phyloP scores from a whole-genome alignment of 2,888 invertebrate species.

The Epistrophe grossulariae region DNA sequence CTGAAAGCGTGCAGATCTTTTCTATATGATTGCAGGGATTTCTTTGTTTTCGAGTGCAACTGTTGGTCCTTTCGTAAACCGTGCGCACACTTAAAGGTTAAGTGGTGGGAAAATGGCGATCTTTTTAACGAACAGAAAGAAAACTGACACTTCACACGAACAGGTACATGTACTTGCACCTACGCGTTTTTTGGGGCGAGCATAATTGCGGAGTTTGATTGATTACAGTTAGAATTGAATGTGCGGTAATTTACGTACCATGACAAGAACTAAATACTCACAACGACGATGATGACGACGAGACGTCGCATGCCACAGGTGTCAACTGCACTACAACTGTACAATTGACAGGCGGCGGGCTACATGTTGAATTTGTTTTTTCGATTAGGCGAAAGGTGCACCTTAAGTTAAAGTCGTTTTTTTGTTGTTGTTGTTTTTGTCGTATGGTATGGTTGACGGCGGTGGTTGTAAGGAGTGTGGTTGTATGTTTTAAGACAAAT shows the following conservation, averaged over 20 bases:
- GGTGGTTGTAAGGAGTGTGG: constrained; percentile 5
- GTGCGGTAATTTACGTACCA: constrained; percentile 48
- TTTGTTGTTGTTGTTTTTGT: not conserved
- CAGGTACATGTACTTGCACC: constrained; percentile 61
- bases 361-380: constrained; percentile 43
- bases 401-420: constrained; percentile 48
- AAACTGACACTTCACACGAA: constrained; percentile 46
- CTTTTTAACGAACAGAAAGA: constrained; percentile 24
- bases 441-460: not conserved
- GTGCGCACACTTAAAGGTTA: constrained; percentile 62
- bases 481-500: not conserved
- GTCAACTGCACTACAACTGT: constrained; percentile 48
- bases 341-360: constrained; percentile 40
- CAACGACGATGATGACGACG: not conserved
- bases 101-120: constrained; percentile 63
- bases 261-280: constrained; percentile 32
- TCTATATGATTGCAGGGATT: constrained; percentile 60
- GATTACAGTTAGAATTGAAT: constrained; percentile 53
- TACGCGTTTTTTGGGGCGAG: constrained; percentile 44
- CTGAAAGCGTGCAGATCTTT: constrained; percentile 55
- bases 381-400: constrained; percentile 45
- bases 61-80: constrained; percentile 57
- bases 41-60: constrained; percentile 57
- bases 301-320: constrained; percentile 58
- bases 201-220: constrained; percentile 52